These are phyloP conservation scores for Spilogale gracilis DNA, from an alignment of 2,113 vertebrate genomes.

Conservation along the genomic window DNA sequence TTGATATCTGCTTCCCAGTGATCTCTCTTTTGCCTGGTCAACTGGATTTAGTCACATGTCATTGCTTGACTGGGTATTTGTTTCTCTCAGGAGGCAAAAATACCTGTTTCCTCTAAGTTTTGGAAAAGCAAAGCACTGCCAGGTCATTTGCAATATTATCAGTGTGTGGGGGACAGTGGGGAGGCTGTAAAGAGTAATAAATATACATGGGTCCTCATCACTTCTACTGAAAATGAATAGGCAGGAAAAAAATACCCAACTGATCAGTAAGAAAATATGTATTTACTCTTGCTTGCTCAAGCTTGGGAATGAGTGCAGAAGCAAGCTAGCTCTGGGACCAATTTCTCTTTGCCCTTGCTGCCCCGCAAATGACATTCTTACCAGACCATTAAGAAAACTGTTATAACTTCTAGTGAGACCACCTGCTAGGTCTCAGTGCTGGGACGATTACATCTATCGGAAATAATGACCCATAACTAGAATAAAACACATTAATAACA, in stretches of 20 bases:
- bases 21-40: conserved; percentile 7
- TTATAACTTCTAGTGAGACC: conserved; percentile 86
- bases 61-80: not conserved
- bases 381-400: conserved; percentile 86
- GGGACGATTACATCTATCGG: conserved; percentile 85
- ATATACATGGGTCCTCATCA: not conserved
- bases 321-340: conserved; percentile 79
- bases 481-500: conserved; percentile 87
- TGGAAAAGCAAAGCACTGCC: conserved; percentile 53
- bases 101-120: conserved; percentile 52
- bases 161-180: not conserved
- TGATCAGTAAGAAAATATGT: conserved; percentile 77
- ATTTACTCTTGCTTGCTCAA: conserved; percentile 83
- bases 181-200: conserved; percentile 44
- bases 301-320: conserved; percentile 69
- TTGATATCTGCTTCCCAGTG: conserved; percentile 39
- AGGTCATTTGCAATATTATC: conserved; percentile 37
- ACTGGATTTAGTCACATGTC: conserved; percentile 52
- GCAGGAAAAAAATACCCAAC: conserved; percentile 62
- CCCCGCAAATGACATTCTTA: conserved; percentile 87
- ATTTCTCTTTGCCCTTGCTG: conserved; percentile 82
- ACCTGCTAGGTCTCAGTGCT: conserved; percentile 86
- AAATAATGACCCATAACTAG: conserved; percentile 88
- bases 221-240: conserved; percentile 67
- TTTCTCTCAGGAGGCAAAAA: conserved; percentile 45